phyloP scores from a whole-genome alignment of 1,140 invertebrate genomes.

The Alviniconcha marisindica region DNA sequence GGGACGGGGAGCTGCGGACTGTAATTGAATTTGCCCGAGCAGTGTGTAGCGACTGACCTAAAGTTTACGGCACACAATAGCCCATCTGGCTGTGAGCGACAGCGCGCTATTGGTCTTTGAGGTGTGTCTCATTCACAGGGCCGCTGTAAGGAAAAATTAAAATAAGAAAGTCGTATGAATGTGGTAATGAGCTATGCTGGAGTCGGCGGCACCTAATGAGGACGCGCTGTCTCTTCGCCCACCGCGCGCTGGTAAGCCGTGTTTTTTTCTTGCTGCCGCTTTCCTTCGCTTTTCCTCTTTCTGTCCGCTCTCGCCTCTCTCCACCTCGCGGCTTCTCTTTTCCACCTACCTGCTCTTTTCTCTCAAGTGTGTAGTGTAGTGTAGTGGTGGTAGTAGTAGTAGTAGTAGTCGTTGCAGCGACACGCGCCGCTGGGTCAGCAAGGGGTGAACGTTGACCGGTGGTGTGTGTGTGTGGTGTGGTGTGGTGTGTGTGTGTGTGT shows the following conservation, averaged over 20 bases:
- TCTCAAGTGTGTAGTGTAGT: background rate
- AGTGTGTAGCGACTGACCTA: conserved; percentile 53
- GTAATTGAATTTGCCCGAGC: conserved; percentile 57
- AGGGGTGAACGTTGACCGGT: background rate
- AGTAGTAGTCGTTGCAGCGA: background rate
- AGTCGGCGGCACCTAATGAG: conserved; percentile 41
- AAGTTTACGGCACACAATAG: conserved; percentile 52
- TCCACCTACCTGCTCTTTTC: conserved; percentile 3
- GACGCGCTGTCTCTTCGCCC: conserved; percentile 7
- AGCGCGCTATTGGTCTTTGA: conserved; percentile 60
- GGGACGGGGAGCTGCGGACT: background rate
- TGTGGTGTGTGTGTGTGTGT: background rate
- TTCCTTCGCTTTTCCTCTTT: background rate
- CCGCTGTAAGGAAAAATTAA: conserved; percentile 56
- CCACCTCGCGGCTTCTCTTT: background rate
- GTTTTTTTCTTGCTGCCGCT: background rate
- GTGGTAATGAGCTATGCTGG: conserved; percentile 52
- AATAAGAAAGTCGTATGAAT: conserved; percentile 57
- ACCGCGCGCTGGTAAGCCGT: conserved; percentile 22
- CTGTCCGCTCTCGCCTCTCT: conserved; percentile 4
- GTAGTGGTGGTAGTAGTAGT: too few relatives aligned
- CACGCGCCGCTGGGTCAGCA: background rate
- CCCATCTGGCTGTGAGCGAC: conserved; percentile 50
- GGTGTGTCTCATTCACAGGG: conserved; percentile 53
- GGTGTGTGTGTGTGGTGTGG: background rate